phyloP scores from a whole-genome alignment of 2,797 vertebrate species.

The Prunella strophiata region DNA sequence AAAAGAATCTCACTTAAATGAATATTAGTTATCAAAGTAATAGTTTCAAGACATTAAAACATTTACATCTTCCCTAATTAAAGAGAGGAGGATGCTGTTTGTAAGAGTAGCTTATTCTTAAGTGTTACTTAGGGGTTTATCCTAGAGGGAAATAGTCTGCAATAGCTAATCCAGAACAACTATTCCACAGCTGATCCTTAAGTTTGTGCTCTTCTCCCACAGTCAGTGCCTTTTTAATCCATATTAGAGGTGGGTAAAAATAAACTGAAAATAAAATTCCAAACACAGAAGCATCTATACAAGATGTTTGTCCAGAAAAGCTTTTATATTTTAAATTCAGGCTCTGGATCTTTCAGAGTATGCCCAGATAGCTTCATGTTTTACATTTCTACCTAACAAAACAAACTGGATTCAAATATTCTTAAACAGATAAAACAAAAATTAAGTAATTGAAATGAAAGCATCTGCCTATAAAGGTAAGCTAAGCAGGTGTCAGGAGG shows the following conservation, averaged over 20 bases:
- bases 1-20: not conserved
- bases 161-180: constrained; percentile 1
- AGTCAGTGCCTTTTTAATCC: not conserved
- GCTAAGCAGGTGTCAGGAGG: not conserved
- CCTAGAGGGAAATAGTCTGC: not conserved
- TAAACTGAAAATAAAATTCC: not conserved
- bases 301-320: not conserved
- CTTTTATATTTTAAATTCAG: not conserved
- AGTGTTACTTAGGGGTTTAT: not conserved
- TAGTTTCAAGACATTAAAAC: constrained; percentile 7
- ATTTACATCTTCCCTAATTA: constrained; percentile 27
- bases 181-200: not conserved
- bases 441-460: not conserved
- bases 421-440: not conserved
- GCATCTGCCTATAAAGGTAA: not conserved
- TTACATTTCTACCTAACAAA: not conserved
- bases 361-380: not conserved
- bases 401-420: not conserved
- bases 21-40: constrained; percentile 9
- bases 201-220: not conserved
- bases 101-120: not conserved
- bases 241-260: not conserved
- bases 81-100: not conserved
- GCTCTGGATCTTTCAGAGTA: not conserved
- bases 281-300: not conserved